Base-by-base conservation (phyloP, 2,113 vertebrate species). In the Labeo catla region DNA sequence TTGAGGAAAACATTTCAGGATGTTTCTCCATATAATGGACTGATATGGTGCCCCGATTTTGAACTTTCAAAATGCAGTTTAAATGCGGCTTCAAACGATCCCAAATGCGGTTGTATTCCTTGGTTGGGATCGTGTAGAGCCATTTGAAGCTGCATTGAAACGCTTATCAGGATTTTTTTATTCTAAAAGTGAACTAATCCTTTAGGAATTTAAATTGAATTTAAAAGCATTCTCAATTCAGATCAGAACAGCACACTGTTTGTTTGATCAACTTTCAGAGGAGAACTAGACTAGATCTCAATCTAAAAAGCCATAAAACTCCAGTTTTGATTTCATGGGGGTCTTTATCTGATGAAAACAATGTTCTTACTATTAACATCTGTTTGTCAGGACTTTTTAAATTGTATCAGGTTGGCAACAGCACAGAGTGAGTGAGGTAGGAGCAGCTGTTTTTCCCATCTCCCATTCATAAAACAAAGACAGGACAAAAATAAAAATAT, bases 381-480 rank as follows among this genome's bases (percentile, higher is more conserved):
- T 80, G 57, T 73, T 73, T 21, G 21, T 23, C 43, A 74, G 43
- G 19, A 73, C 39, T 39, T 70, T 0, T 47, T 47, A 47, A 6
- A 19, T 6, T 21, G 28, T 63, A 28, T 43, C 1, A 79, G 54
- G 54, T 63, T 80, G 78, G 57, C 39, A 63, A 45, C 57, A 63
- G 36, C 36, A 47, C 21, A 49, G 39, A 23, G 65, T 45, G 16
- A 79, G 45, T 10, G 47, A 15, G 21, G 19, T 12, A 47, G 15
- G 57, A 47, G 11, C 19, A 81, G 19, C 57, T 65, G 39, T 19
- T 81, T 81, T 47, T 13, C n/a, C n/a, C 0, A 65, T 65, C 7
- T 59, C 52, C 34, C 34, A n/a, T 59, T 79, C 76, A 79, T 36
- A 63, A 61, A 76, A 76, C 54, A 80, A 23, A 80, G 72, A 49